Conservation (phyloP, 2,113 vertebrate genomes). For the Equus quagga region DNA sequence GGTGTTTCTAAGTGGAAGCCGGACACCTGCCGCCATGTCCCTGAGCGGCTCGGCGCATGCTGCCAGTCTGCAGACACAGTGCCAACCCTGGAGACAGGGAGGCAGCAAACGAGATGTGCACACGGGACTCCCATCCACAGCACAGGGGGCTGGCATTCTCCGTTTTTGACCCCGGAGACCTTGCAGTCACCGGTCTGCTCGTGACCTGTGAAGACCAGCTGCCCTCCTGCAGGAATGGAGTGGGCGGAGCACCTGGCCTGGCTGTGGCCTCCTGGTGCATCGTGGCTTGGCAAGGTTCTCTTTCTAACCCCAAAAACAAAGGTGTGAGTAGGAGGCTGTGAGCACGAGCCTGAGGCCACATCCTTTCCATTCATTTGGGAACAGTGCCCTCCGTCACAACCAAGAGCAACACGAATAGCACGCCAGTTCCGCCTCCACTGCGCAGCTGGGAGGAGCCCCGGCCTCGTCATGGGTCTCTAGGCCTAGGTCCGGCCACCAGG, state of each 20-base stretch:
- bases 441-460: too few relatives aligned
- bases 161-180: background rate
- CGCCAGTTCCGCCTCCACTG: too few relatives aligned
- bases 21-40: fast-evolving
- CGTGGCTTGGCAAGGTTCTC: background rate
- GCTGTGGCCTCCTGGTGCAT: background rate
- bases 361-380: too few relatives aligned
- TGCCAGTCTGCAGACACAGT: background rate
- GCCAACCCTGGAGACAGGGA: too few relatives aligned
- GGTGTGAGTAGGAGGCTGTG: background rate
- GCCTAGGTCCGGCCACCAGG: too few relatives aligned
- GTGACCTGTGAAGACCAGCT: fast-evolving
- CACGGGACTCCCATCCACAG: fast-evolving
- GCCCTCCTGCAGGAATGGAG: fast-evolving
- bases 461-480: too few relatives aligned
- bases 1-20: background rate
- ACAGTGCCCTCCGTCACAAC: too few relatives aligned
- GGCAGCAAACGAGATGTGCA: too few relatives aligned
- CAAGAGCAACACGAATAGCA: too few relatives aligned
- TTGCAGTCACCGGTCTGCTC: fast-evolving
- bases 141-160: too few relatives aligned
- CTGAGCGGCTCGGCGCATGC: fast-evolving
- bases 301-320: background rate
- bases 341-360: background rate
- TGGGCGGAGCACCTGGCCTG: background rate